Percentiles rank a stretch among this genome's conserved stretches.
These are phyloP conservation scores for Cheiracanthium punctorium DNA, from an alignment of 2,888 invertebrate species.

Conservation along the genomic window DNA sequence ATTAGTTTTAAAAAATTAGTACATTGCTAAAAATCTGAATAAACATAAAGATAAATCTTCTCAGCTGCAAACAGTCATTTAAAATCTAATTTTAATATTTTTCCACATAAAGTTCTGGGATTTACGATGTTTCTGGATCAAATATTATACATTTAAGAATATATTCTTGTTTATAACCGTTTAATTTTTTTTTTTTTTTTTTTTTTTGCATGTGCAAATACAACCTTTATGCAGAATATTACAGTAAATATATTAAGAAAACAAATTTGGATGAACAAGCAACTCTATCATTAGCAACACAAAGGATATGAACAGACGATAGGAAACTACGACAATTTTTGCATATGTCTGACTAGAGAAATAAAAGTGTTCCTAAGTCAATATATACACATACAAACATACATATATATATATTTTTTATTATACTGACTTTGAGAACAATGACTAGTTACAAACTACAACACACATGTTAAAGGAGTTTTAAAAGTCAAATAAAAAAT, in stretches of 20 bases:
- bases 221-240: too few species aligned
- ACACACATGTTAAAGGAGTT: neutral
- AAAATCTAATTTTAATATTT: too few species aligned
- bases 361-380: neutral
- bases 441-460: constrained; percentile 4
- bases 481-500: neutral
- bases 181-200: too few species aligned
- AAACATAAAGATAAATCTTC: too few species aligned
- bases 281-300: neutral
- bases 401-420: neutral
- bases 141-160: too few species aligned
- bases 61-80: too few species aligned
- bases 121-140: too few species aligned
- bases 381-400: neutral
- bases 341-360: neutral
- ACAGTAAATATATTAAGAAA: neutral
- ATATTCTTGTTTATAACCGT: too few species aligned
- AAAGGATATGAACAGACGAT: neutral
- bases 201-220: too few species aligned
- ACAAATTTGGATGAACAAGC: neutral
- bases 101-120: too few species aligned
- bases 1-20: too few species aligned
- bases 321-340: constrained; percentile 6
- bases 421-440: constrained; percentile 8
- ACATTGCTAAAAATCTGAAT: too few species aligned